phyloP scores from a whole-genome alignment of 2,797 vertebrate species.

The Karalla daura region DNA sequence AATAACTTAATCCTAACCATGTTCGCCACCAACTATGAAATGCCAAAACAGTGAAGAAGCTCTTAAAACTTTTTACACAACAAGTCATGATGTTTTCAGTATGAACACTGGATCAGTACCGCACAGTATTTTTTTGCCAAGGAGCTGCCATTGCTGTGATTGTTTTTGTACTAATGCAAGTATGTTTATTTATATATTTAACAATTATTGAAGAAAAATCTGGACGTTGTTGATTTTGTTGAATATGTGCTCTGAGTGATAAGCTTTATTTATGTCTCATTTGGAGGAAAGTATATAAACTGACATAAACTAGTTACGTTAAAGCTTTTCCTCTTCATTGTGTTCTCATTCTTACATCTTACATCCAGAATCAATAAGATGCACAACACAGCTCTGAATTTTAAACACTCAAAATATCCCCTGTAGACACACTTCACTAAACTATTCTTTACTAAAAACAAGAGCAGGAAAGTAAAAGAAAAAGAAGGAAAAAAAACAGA shows the following conservation, averaged over 20 bases:
- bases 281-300: background rate
- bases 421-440: too few species aligned
- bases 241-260: background rate
- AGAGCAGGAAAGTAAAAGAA: background rate
- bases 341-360: background rate
- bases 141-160: background rate
- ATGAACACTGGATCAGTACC: background rate
- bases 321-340: background rate
- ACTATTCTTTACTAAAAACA: too few species aligned
- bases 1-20: too few species aligned
- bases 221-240: background rate
- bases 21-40: background rate
- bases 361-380: too few species aligned
- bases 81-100: background rate
- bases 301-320: background rate
- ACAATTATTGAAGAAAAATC: background rate
- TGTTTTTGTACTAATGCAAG: background rate
- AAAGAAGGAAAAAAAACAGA: background rate
- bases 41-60: background rate
- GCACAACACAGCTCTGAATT: too few species aligned
- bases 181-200: background rate
- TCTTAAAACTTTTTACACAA: background rate
- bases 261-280: too few species aligned
- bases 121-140: constrained; percentile 1
- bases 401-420: too few species aligned